Percentiles rank a stretch among this genome's conserved stretches.
phyloP scores from a whole-genome alignment of 2,888 invertebrate species.

The Agonopterix subpropinquella region DNA sequence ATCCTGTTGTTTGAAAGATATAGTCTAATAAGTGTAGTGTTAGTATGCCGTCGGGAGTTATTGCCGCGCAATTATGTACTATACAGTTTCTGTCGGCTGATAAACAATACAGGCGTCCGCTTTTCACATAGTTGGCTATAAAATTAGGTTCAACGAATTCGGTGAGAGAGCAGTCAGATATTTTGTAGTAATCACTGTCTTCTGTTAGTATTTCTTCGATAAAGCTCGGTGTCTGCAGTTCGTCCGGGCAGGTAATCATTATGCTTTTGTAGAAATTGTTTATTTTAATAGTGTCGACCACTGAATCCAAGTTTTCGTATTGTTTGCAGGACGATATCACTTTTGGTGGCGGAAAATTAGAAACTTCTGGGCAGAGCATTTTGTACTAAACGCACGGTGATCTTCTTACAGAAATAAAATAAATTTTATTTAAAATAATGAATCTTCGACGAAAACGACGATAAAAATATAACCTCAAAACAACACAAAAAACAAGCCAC shows the following conservation, averaged over 20 bases:
- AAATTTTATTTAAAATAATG: background rate
- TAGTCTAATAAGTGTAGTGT: conserved; percentile 45
- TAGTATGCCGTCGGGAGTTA: conserved; percentile 53
- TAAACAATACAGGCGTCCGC: conserved; percentile 48
- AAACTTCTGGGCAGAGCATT: conserved; percentile 60
- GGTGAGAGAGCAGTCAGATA: conserved; percentile 36
- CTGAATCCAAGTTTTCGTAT: conserved; percentile 27
- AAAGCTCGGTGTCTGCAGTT: conserved; percentile 35
- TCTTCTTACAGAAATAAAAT: background rate
- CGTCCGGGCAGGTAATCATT: conserved; percentile 57
- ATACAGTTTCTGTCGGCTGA: conserved; percentile 46
- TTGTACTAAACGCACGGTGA: background rate
- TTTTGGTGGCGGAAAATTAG: conserved; percentile 55
- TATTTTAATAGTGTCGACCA: conserved; percentile 30
- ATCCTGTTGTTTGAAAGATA: conserved; percentile 56
- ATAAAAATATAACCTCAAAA: conserved; percentile 2
- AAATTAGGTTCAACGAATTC: conserved; percentile 48
- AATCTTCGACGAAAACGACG: background rate
- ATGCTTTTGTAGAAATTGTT: conserved; percentile 57
- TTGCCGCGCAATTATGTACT: conserved; percentile 46
- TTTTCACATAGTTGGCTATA: conserved; percentile 51
- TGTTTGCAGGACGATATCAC: conserved; percentile 30
- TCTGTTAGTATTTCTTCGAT: conserved; percentile 42
- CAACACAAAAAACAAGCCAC: background rate
- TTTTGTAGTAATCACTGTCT: conserved; percentile 55